Conservation (phyloP, 2,113 vertebrate species). For the Phaethornis superciliosus region DNA sequence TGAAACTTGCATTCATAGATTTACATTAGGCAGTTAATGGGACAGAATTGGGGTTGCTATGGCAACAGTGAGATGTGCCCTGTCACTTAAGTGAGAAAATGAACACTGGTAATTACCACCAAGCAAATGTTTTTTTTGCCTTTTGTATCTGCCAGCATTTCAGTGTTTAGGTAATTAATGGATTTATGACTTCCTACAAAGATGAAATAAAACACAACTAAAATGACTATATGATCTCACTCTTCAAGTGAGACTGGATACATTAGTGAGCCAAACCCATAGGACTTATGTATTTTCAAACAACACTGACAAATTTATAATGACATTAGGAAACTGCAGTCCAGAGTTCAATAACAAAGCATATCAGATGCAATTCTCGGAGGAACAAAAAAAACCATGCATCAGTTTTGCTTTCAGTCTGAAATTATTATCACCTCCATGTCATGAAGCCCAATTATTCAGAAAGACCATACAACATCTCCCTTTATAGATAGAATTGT, state of each 20-base stretch:
- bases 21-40: slow-evolving; percentile 76
- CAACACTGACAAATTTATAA: neutral
- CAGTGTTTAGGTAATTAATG: slow-evolving; percentile 46
- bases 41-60: slow-evolving; percentile 79
- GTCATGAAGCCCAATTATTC: neutral
- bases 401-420: neutral
- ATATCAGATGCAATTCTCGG: neutral
- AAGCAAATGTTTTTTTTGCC: slow-evolving; percentile 66
- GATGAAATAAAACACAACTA: neutral
- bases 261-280: neutral
- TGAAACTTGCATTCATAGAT: slow-evolving; percentile 75
- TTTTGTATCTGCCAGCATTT: slow-evolving; percentile 21
- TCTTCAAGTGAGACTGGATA: neutral
- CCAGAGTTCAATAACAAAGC: neutral
- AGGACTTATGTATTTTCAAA: neutral
- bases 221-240: neutral
- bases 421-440: neutral
- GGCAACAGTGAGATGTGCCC: slow-evolving; percentile 73
- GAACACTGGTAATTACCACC: slow-evolving; percentile 76
- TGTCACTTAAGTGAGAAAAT: slow-evolving; percentile 69
- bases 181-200: neutral
- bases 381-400: neutral
- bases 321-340: neutral
- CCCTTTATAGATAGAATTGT: neutral
- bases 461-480: neutral